Evolutionary conservation across 2,797 vertebrate species (phyloP).

Genomic region (Sylvilagus floridanus): DNA sequence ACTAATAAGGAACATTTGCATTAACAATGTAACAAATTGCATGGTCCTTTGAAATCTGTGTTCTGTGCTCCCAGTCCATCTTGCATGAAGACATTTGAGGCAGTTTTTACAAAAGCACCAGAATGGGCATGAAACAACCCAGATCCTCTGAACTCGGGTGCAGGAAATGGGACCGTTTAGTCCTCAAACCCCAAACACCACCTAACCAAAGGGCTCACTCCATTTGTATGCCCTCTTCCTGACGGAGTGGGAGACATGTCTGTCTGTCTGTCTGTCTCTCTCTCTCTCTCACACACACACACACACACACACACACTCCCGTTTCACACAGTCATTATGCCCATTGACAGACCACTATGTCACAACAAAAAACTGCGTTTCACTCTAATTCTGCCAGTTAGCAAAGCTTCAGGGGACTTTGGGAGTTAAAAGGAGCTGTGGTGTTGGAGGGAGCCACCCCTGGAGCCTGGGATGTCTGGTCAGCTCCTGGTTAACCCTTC

Average conservation of each 20-base stretch:
- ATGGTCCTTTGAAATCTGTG: not conserved
- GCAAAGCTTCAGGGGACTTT: not conserved
- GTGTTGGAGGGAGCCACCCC: not conserved
- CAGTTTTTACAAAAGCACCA: not conserved
- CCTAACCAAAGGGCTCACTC: not conserved
- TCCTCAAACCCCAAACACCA: not conserved
- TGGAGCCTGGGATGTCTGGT: not conserved
- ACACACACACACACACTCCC: not conserved
- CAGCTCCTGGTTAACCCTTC: not conserved
- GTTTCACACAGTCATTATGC: not conserved
- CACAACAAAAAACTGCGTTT: constrained; percentile 23
- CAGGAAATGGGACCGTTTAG: no score
- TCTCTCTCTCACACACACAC: not conserved
- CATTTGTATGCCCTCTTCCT: not conserved
- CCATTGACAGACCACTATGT: constrained; percentile 36
- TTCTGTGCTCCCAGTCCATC: not conserved
- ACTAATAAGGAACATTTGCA: not conserved
- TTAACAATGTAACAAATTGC: constrained; percentile 18
- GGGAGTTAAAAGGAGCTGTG: not conserved
- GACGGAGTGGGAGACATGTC: not conserved
- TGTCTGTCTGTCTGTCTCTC: no score
- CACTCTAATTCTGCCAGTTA: constrained; percentile 46
- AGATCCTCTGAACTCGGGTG: not conserved
- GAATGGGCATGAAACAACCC: not conserved
- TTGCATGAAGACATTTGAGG: not conserved